phyloP scores from a whole-genome alignment of 1,140 invertebrate genomes.

The Panagrolaimus sp. region DNA sequence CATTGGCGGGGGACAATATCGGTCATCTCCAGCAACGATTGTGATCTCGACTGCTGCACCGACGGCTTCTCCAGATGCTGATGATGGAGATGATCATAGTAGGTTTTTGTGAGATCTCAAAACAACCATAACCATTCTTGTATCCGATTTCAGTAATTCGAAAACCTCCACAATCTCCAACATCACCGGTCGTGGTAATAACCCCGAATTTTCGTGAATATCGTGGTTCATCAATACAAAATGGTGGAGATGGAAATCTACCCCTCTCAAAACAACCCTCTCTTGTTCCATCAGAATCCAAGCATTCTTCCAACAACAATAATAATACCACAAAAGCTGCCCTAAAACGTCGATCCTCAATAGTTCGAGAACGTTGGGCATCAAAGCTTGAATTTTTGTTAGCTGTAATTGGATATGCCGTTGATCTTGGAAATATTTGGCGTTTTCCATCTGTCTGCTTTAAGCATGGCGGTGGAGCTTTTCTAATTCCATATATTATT shows the following conservation, averaged over 20 bases:
- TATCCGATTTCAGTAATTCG: neutral
- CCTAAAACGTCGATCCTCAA: constrained; percentile 21
- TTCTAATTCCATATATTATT: constrained; percentile 88
- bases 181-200: neutral
- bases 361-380: constrained; percentile 65
- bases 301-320: too few species aligned
- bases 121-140: too few species aligned
- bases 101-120: too few species aligned
- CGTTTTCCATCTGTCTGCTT: constrained; percentile 63
- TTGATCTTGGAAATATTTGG: constrained; percentile 75
- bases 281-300: neutral
- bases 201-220: neutral
- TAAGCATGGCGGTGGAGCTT: constrained; percentile 68
- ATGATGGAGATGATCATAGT: neutral
- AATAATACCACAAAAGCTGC: neutral
- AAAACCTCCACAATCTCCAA: neutral
- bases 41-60: neutral
- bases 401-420: constrained; percentile 76
- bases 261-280: neutral
- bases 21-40: neutral
- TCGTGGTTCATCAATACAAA: neutral
- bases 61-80: neutral
- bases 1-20: neutral
- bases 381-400: constrained; percentile 86
- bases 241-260: neutral